A percentile compares a stretch with the other conserved stretches of the same genome.
phyloP scores from a whole-genome alignment of 2,888 invertebrate species.

The Microctonus hyperodae region DNA sequence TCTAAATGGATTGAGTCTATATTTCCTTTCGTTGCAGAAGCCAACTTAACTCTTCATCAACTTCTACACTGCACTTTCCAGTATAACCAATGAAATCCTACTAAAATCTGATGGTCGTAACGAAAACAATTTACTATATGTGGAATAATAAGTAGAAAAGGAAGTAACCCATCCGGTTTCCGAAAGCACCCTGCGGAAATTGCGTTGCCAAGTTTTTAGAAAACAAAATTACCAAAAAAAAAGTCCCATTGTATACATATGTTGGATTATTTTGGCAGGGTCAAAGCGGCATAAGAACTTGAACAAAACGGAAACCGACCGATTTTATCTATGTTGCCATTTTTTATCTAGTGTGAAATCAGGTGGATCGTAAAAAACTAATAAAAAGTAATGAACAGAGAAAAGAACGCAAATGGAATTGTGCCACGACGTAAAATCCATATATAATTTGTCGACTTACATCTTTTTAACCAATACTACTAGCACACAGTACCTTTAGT shows the following conservation, averaged over 20 bases:
- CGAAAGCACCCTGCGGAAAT: not conserved
- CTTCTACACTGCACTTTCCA: slow-evolving; percentile 6
- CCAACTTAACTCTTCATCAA: slow-evolving; percentile 17
- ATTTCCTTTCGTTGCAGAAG: not conserved
- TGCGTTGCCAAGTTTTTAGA: not conserved
- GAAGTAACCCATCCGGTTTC: no score
- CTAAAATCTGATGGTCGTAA: not conserved
- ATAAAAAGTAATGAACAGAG: not conserved
- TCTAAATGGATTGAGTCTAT: slow-evolving; percentile 8
- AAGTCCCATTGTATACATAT: not conserved
- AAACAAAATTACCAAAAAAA: not conserved
- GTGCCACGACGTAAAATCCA: not conserved
- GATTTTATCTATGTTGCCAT: not conserved
- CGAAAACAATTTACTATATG: no score
- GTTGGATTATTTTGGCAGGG: not conserved
- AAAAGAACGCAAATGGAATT: not conserved
- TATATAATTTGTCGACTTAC: slow-evolving; percentile 2
- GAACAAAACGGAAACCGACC: not conserved
- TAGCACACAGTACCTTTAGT: not conserved
- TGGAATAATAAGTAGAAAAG: no score
- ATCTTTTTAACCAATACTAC: not conserved
- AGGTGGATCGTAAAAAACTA: not conserved
- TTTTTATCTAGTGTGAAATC: not conserved
- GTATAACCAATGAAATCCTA: not conserved
- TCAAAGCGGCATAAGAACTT: not conserved